Evolutionary conservation across 2,113 vertebrate genomes (phyloP), one percentile per base, ranked within the genome.

Genomic region (Crotalus tigris): DNA sequence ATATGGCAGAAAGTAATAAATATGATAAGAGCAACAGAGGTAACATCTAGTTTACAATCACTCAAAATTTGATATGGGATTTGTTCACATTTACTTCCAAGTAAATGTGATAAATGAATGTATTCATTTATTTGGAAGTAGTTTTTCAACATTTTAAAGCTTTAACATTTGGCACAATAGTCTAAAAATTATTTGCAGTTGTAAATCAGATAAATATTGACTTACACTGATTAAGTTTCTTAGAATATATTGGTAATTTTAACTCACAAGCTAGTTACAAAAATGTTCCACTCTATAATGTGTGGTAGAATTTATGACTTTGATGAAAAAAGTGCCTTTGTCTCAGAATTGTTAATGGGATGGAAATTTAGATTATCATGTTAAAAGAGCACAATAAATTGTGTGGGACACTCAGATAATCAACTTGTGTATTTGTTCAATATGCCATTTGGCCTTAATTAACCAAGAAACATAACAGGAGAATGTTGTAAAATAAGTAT

Each of bases 401-500:
- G 26, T 49, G 13, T 12, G 51, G n/a, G 15, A 5, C 9, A 33
- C 15, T 9, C 39, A 85, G 15, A 26, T 89, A 17, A n/a, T 54
- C 13, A 33, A 49, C 29, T 13, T 54, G n/a, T 2, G 7, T 92
- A 39, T 57, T 88, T 26, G 55, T 75, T 21, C 29, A 85, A 46
- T 49, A 33, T 10, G 12, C 17, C 10, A 26, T 24, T 85, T 59
- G 21, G 21, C 46, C 55, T 86, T 90, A 69, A 88, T n/a, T 13
- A 21, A 24, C 55, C 92, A 81, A 69, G 90, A 95, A 95, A 93
- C 91, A 85, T 57, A 96, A 88, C 64, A 87, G 86, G 49, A 94
- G 39, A 93, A 93, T 85, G 93, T 95, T 94, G 95, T 95, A 85
- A 90, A 54, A 94, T 93, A 55, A 54, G 33, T 29, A 92, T 3